Evolutionary conservation across 2,113 vertebrate species (phyloP).

Genomic region (Ciconia boyciana): DNA sequence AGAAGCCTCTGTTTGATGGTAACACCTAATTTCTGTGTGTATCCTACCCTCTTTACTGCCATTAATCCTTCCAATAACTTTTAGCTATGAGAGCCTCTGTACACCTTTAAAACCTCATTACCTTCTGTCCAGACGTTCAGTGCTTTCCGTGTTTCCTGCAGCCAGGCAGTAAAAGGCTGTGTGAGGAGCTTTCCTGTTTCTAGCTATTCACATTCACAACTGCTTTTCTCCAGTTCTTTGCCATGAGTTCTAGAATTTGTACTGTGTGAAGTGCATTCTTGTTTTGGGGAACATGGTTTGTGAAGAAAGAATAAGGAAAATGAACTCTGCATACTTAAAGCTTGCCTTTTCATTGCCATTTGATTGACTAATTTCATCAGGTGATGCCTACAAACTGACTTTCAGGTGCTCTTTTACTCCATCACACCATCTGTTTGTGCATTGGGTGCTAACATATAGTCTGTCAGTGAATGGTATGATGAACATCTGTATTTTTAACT

Average conservation of each 20-base stretch:
- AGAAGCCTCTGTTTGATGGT: not conserved
- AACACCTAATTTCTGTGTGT: not conserved
- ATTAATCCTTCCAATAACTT: not conserved
- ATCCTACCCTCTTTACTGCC: not conserved
- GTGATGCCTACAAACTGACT: not conserved
- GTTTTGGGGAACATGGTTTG: not conserved
- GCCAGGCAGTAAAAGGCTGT: not conserved
- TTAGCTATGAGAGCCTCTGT: not conserved
- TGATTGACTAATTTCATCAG: not conserved
- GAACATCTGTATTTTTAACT: not conserved
- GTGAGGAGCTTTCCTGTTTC: not conserved
- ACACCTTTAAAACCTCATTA: conserved; percentile 12
- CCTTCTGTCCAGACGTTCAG: not conserved
- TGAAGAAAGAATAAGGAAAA: not conserved
- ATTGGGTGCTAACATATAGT: conserved; percentile 11
- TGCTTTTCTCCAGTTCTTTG: not conserved
- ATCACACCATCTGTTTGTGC: not conserved
- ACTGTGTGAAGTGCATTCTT: not conserved
- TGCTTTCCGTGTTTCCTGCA: not conserved
- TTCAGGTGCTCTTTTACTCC: conserved; percentile 42
- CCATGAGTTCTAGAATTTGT: not conserved
- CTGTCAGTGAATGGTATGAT: conserved; percentile 11
- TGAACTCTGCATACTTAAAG: not conserved
- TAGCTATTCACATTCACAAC: not conserved
- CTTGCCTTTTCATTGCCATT: not conserved